Base-by-base conservation (phyloP, 2,888 invertebrate genomes). In the Carabus problematicus region DNA sequence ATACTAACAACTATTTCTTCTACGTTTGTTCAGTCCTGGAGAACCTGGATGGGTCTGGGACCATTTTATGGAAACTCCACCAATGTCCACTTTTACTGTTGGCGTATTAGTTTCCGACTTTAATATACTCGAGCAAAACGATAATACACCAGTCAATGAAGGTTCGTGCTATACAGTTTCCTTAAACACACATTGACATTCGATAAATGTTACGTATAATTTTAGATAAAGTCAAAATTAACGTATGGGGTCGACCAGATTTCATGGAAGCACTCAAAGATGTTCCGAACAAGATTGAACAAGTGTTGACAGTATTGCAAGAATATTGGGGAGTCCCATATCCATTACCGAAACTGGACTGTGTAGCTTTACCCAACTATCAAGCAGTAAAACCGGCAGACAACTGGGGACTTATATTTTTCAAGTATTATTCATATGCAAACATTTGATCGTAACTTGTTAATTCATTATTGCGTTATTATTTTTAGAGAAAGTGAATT, bases 381-480 rank as follows among this genome's bases (percentile, higher is more conserved):
- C 85, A 87, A 71, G 88, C 89, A 0, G 87, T 89, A 1, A 88
- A 89, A 73, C 91, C 92, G 0, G 88, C 89, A 3, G 92, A 93
- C 75, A 90, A 88, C 76, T 93, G 92, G 92, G 93, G 93, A 3
- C 82, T 93, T 1, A 85, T 93, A 72, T 84, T 92, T 43, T 91
- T 92, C 78, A 92, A 89, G 93, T 93, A 83, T 83, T 83, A 79
- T 60, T 14, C 16, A 61, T 52, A 12, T 45, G 19, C 56, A 19
- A n/a, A 59, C 45, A 49, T 43, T 41, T 29, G 42, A 19, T 14
- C 18, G 29, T 42, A 40, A 14, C 12, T 19, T 4, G 14, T 14
- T 40, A 39, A 43, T 45, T 16, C 12, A 8, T 19, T 11, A 55
- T 45, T 63, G 55, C 29, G 54, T 3, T 45, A 29, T 58, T 71